Base-by-base conservation (phyloP, 1,140 invertebrate genomes). In the Meloidogyne chitwoodi region DNA sequence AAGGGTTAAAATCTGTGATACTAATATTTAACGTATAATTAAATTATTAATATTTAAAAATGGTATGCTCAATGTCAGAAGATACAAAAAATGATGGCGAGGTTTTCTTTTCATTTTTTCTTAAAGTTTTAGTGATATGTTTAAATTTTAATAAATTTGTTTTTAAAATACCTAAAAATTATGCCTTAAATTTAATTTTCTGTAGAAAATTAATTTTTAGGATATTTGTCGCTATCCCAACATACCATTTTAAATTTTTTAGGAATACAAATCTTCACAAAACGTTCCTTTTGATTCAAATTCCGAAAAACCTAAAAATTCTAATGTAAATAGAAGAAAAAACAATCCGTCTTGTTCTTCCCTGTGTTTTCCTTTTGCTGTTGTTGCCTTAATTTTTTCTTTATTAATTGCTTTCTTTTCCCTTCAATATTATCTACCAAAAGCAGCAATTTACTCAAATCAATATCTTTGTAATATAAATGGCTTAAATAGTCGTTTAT, bases 361-460 rank as follows among this genome's bases (percentile, higher is more conserved):
- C 1, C 1, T 8, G 6, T 56, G 48, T 56, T 56, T 56, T 56
- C n/a, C 48, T 56, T 56, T 56, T 56, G 19, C 48, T n/a, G 48
- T 56, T n/a, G 48, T 8, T 56, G 48, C 76, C 8, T 44, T 77
- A 26, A 74, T 65, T 74, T 24, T 63, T 24, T n/a, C 73, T 11
- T 61, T 77, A 22, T 67, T 77, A 0, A 61, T 75, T 62, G 69
- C 71, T 26, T 77, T 77, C 29, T 74, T 27, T 16, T 77, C 76
- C 8, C 66, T 76, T 22, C 76, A 74, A 24, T 77, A 77, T 41
- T 77, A 77, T 77, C 48, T 77, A 38, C 76, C 65, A 12, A 56
- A 68, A 24, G 76, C 76, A n/a, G 38, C 76, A 24, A 61, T 29
- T 27, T 76, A 27, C 19, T 64, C 27, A 1, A 34, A 65, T 27